phyloP scores from a whole-genome alignment of 2,797 vertebrate species.

The Mus minutoides region DNA sequence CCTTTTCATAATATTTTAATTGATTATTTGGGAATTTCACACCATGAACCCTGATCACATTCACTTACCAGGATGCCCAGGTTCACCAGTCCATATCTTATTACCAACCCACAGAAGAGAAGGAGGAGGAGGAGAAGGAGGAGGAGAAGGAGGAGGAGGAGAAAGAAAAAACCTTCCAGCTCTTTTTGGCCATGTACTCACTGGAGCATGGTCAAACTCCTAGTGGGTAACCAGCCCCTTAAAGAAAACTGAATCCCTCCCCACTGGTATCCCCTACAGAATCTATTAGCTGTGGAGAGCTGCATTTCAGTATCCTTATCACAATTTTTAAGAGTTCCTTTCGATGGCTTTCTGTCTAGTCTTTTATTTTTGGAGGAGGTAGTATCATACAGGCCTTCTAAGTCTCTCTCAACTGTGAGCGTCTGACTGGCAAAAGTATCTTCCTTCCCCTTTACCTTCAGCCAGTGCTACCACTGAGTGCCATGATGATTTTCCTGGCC shows the following conservation, averaged over 20 bases:
- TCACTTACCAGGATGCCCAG: neutral
- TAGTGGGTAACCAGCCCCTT: neutral
- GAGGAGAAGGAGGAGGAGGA: too few relatives aligned
- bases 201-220: neutral
- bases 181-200: neutral
- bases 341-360: neutral
- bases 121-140: too few relatives aligned
- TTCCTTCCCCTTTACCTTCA: neutral
- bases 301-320: neutral
- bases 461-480: neutral
- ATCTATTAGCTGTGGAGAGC: neutral
- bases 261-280: neutral
- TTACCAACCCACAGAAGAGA: neutral
- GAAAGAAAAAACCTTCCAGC: neutral
- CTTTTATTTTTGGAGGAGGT: neutral
- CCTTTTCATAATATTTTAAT: neutral
- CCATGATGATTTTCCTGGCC: neutral
- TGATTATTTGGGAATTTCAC: neutral
- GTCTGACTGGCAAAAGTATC: neutral
- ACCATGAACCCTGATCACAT: neutral
- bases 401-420: neutral
- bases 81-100: neutral
- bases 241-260: neutral
- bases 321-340: neutral
- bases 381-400: neutral